These are phyloP conservation scores for Rhingia campestris DNA, from an alignment of 2,888 invertebrate genomes.

Conservation along the genomic window DNA sequence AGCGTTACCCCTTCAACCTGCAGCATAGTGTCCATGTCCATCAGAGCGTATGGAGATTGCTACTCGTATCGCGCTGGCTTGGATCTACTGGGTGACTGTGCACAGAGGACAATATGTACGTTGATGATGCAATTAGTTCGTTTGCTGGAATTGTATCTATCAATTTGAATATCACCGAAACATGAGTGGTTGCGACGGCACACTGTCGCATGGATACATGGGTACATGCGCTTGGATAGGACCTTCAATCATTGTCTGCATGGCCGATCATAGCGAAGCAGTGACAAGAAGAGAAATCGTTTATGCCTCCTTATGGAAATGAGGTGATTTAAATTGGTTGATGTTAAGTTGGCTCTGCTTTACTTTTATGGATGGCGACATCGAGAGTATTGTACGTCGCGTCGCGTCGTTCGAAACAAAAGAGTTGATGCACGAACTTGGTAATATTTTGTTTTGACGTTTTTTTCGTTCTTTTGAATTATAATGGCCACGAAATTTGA, in stretches of 20 bases:
- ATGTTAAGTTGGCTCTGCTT: background rate
- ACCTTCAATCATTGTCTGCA: conserved; percentile 32
- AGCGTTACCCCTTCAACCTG: background rate
- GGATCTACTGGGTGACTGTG: background rate
- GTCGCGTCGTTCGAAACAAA: conserved; percentile 15
- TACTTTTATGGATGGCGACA: background rate
- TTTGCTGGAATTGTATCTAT: conserved; percentile 56
- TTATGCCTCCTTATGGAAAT: conserved; percentile 51
- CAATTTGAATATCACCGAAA: conserved; percentile 63
- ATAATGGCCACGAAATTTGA: background rate
- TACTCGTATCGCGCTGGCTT: background rate
- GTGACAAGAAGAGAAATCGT: conserved; percentile 58
- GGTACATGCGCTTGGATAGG: no score
- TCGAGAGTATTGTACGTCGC: background rate
- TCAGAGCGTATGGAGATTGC: conserved; percentile 13
- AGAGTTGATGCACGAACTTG: conserved; percentile 44
- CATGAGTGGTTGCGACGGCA: conserved; percentile 50
- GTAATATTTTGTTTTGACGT: background rate
- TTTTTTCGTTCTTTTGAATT: background rate
- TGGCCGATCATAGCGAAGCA: conserved; percentile 17
- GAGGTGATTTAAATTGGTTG: conserved; percentile 41
- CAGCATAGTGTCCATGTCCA: conserved; percentile 24
- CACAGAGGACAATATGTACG: conserved; percentile 13
- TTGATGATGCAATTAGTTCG: conserved; percentile 67
- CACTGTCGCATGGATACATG: background rate